A percentile compares a stretch with the other conserved stretches of the same genome.
Conservation (phyloP, 2,888 invertebrate species). For the Gerris lacustris region DNA sequence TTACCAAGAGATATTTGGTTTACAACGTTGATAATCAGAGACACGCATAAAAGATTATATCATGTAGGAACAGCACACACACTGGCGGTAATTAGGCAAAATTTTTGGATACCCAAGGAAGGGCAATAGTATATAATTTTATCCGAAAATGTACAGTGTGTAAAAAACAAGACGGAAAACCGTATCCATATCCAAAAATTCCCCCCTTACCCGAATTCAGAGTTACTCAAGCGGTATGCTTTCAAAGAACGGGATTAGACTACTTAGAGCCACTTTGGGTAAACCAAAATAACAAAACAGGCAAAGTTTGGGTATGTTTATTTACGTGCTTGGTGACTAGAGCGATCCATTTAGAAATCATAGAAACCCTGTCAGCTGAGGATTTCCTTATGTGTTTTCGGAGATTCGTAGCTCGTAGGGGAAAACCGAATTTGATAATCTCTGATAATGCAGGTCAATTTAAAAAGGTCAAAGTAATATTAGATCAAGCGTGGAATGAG, state of each 20-base stretch:
- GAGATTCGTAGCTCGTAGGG: conserved; percentile 9
- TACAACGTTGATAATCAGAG: not conserved
- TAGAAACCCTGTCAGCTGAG: conserved; percentile 7
- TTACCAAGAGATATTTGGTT: not conserved
- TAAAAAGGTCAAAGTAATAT: not conserved
- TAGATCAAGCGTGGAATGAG: not conserved
- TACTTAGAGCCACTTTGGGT: not conserved
- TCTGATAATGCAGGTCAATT: conserved; percentile 15
- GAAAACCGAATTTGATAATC: not conserved
- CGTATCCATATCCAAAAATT: not conserved
- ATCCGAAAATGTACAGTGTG: not conserved
- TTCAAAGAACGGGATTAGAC: not conserved
- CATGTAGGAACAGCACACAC: conserved; percentile 1
- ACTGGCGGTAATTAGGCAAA: not conserved
- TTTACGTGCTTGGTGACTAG: conserved; percentile 4
- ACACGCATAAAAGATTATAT: not conserved
- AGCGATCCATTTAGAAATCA: conserved; percentile 14
- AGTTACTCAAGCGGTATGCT: not conserved
- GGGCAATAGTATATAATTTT: not conserved
- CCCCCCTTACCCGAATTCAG: not conserved
- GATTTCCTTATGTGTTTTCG: conserved; percentile 7
- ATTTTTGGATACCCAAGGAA: not conserved
- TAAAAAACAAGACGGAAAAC: not conserved
- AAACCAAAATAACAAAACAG: not conserved
- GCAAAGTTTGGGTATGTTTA: conserved; percentile 31